A percentile compares a stretch with the other conserved stretches of the same genome.
Evolutionary conservation across 2,797 vertebrate genomes (phyloP).

Genomic region (Acipenser ruthenus): DNA sequence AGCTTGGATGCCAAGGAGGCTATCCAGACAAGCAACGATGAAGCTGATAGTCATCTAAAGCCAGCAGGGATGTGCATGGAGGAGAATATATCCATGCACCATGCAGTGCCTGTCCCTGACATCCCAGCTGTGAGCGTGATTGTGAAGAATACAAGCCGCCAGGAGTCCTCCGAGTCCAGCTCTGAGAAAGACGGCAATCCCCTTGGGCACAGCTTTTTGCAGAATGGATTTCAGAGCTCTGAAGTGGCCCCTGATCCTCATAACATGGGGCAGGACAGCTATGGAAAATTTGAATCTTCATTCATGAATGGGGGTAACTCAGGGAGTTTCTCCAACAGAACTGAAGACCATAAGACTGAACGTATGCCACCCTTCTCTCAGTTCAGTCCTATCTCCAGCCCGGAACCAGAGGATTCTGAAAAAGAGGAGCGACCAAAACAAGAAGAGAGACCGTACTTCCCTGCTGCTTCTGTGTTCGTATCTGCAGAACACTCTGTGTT

Average conservation of each 20-base stretch:
- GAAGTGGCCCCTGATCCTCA: constrained; percentile 56
- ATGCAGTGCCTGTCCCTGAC: constrained; percentile 60
- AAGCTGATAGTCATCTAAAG: constrained; percentile 75
- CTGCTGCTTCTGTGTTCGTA: constrained; percentile 53
- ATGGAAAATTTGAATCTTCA: constrained; percentile 69
- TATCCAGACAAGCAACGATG: constrained; percentile 76
- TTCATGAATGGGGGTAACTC: constrained; percentile 78
- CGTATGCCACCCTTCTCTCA: constrained; percentile 69
- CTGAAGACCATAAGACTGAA: constrained; percentile 62
- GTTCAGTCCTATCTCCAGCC: constrained; percentile 87
- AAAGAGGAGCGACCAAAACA: constrained; percentile 59
- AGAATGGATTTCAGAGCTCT: constrained; percentile 76
- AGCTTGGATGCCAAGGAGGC: constrained; percentile 90
- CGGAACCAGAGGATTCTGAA: constrained; percentile 69
- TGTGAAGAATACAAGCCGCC: constrained; percentile 89
- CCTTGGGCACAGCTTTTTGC: constrained; percentile 56
- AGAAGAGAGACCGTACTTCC: constrained; percentile 62
- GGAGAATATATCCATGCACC: constrained; percentile 59
- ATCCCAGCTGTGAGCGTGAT: constrained; percentile 86
- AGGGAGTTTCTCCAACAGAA: constrained; percentile 60
- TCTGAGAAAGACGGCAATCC: constrained; percentile 65
- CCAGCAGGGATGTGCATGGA: constrained; percentile 74
- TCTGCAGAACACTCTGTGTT: constrained; percentile 54
- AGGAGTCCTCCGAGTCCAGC: constrained; percentile 73
- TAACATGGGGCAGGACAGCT: constrained; percentile 45